These are phyloP conservation scores for Cactoblastis cactorum DNA, from an alignment of 2,888 invertebrate species.

Conservation along the genomic window DNA sequence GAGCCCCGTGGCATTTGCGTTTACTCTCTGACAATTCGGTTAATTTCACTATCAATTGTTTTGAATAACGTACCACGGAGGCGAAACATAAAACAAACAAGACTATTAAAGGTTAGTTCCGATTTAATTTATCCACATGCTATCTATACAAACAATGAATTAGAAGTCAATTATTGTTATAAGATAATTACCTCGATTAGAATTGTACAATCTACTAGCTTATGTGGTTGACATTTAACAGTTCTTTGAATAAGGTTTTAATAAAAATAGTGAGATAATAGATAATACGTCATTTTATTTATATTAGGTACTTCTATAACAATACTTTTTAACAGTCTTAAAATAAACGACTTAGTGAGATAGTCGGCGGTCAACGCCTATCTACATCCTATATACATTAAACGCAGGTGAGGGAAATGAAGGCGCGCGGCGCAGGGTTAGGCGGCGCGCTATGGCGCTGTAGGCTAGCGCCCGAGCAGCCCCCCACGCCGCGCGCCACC, in stretches of 20 bases:
- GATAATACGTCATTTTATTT: conserved; percentile 59
- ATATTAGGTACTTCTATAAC: conserved; percentile 74
- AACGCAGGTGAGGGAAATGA: conserved; percentile 64
- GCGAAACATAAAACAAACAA: conserved; percentile 8
- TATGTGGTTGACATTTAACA: conserved; percentile 8
- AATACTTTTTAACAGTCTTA: conserved; percentile 80
- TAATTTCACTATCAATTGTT: conserved; percentile 23
- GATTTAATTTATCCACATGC: conserved; percentile 5
- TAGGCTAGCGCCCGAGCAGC: conserved; percentile 41
- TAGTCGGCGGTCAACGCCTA: conserved; percentile 66
- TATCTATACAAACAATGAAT: background rate
- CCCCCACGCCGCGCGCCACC: conserved; percentile 66
- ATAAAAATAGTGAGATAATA: conserved; percentile 30
- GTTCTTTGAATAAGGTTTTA: background rate
- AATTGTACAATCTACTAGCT: conserved; percentile 13
- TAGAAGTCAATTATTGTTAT: conserved; percentile 4
- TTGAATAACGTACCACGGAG: conserved; percentile 14
- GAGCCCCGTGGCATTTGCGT: conserved; percentile 32
- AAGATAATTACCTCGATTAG: conserved; percentile 9
- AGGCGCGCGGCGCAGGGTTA: conserved; percentile 55
- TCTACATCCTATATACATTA: conserved; percentile 62
- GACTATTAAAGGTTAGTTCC: conserved; percentile 10
- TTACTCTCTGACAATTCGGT: conserved; percentile 35
- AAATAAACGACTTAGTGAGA: conserved; percentile 73
- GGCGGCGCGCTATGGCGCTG: conserved; percentile 61